Evolutionary conservation across 2,888 invertebrate species (phyloP).

Genomic region (Tuta absoluta): DNA sequence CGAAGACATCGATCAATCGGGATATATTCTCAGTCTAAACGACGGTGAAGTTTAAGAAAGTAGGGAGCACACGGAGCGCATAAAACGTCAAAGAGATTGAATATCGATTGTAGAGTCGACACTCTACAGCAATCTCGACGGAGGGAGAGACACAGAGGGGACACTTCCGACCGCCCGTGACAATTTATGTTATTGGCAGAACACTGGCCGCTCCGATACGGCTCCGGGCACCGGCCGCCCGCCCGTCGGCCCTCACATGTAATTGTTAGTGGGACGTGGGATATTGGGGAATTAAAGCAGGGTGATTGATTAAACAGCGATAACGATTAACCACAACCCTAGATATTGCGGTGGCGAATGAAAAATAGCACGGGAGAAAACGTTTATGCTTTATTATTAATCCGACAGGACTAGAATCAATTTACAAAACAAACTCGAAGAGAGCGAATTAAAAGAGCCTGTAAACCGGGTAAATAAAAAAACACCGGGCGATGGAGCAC

Average conservation of each 20-base stretch:
- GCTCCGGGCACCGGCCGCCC: slow-evolving; percentile 40
- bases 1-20: slow-evolving; percentile 55
- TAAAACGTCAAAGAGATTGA: slow-evolving; percentile 80
- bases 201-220: slow-evolving; percentile 52
- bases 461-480: slow-evolving; percentile 55
- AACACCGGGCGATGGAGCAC: slow-evolving; percentile 47
- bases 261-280: slow-evolving; percentile 78
- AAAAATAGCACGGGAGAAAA: slow-evolving; percentile 54
- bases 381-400: slow-evolving; percentile 27
- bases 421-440: slow-evolving; percentile 55
- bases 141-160: slow-evolving; percentile 40
- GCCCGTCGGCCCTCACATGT: slow-evolving; percentile 75
- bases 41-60: slow-evolving; percentile 74
- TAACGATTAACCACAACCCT: slow-evolving; percentile 57
- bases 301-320: slow-evolving; percentile 76
- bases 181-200: slow-evolving; percentile 79
- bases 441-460: slow-evolving; percentile 55
- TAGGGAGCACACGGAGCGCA: slow-evolving; percentile 71
- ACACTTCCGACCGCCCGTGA: slow-evolving; percentile 71
- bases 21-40: slow-evolving; percentile 68
- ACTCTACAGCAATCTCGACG: slow-evolving; percentile 52
- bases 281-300: slow-evolving; percentile 78
- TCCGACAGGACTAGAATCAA: slow-evolving; percentile 39
- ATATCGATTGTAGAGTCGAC: slow-evolving; percentile 78
- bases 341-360: slow-evolving; percentile 58